These are phyloP conservation scores for Drosophila anomelani DNA, from an alignment of 2,888 invertebrate genomes.

Conservation along the genomic window DNA sequence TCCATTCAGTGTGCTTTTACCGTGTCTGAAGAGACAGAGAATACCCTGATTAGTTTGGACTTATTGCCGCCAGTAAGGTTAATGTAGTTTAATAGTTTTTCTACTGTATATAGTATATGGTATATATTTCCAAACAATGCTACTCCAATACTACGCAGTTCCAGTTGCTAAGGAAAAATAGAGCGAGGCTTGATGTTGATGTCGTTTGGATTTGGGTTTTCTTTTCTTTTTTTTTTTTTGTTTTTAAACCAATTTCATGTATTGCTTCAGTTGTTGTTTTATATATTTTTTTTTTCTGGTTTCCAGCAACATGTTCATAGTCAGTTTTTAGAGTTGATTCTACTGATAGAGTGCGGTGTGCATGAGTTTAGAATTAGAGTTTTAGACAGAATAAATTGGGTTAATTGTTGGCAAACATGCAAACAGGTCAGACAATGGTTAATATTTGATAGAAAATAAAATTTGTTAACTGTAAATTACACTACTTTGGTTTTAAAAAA, in stretches of 20 bases:
- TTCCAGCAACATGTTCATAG: constrained; percentile 82
- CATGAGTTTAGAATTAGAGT: constrained; percentile 27
- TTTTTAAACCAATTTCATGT: constrained; percentile 70
- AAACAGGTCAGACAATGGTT: constrained; percentile 6
- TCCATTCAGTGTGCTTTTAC: constrained; percentile 79
- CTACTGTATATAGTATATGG: constrained; percentile 47
- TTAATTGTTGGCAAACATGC: constrained; percentile 24
- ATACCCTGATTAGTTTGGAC: neutral
- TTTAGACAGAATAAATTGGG: constrained; percentile 10
- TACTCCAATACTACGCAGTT: constrained; percentile 73
- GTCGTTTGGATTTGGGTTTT: constrained; percentile 51
- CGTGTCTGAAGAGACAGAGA: constrained; percentile 65
- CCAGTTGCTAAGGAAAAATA: constrained; percentile 67
- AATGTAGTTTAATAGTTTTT: constrained; percentile 28
- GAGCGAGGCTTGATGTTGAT: constrained; percentile 71
- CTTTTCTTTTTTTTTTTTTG: constrained; percentile 45
- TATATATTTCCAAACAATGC: constrained; percentile 49
- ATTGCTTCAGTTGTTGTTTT: constrained; percentile 49
- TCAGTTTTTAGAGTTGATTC: constrained; percentile 69
- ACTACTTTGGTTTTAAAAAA: neutral
- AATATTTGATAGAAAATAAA: neutral
- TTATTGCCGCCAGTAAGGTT: neutral
- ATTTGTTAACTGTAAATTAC: neutral
- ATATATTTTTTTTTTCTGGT: constrained; percentile 36
- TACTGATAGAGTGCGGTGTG: constrained; percentile 53